Base-by-base conservation (phyloP, 2,888 invertebrate species). In the Sympetrum striolatum region DNA sequence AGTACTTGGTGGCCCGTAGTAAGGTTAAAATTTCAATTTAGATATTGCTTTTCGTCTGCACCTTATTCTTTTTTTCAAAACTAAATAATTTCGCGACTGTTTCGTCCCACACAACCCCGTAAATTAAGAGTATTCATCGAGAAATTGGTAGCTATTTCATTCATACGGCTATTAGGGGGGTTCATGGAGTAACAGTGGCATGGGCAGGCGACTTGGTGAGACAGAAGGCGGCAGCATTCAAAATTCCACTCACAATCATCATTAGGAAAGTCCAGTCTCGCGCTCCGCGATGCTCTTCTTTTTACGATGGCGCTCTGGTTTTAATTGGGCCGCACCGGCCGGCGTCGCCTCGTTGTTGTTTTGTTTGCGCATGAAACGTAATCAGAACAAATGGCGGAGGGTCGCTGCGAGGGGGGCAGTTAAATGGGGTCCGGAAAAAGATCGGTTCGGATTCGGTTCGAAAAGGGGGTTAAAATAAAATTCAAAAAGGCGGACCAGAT, bases 241-340 rank as follows among this genome's bases (percentile, higher is more conserved):
- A 64, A 60, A 86, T 86, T 86, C 86, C 86, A 39, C 86, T 86
- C 86, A 60, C 86, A 86, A 86, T 86, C 86, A 86, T 86, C 86
- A 86, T 86, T 86, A 86, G 86, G 37, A 18, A n/a, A 18, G 86
- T 25, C 60, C 53, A 10, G 22, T 31, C 15, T 14, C 18, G 48
- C 31, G 15, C 58, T 60, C 37, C 60, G 58, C 58, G 60, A n/a
- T 22, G 22, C 86, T 39, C 64, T 60, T 86, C 60, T 25, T 64
- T 39, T 86, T 64, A 6, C 60, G 8, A 18, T 31, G 25, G 58
- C 18, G 81, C 44, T 2, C 53, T 31, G 58, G 15, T 58, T 82
- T 39, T 82, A 82, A 82, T 82, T 58, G 82, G 82, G 82, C 31
- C 48, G 81, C n/a, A 58, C 58, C 37, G 22, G 86, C 10, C 73